phyloP scores from a whole-genome alignment of 2,113 vertebrate species.

The Orthonyx spaldingii region DNA sequence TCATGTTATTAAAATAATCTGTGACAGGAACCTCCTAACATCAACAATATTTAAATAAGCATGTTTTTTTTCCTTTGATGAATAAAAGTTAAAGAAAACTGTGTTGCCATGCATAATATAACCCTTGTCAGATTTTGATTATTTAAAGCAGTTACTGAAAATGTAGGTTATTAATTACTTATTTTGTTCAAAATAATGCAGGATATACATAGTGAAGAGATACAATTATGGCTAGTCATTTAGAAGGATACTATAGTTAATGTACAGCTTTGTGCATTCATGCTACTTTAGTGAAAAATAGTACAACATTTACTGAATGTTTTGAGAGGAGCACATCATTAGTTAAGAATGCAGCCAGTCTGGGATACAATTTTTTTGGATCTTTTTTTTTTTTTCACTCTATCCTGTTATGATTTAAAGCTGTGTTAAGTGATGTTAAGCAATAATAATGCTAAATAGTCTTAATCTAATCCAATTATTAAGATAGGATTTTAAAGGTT shows the following conservation, averaged over 20 bases:
- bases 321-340: background rate
- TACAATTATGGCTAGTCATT: background rate
- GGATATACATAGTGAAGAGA: background rate
- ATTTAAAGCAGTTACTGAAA: background rate
- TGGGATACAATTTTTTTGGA: background rate
- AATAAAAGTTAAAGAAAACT: background rate
- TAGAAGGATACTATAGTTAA: background rate
- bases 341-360: background rate
- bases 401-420: background rate
- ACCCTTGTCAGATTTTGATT: background rate
- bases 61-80: background rate
- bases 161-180: background rate
- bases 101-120: background rate
- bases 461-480: background rate
- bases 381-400: background rate
- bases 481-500: background rate
- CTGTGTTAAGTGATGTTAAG: background rate
- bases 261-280: background rate
- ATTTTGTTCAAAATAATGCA: background rate
- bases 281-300: background rate
- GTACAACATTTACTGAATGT: background rate
- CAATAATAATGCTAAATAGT: background rate
- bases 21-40: background rate
- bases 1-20: background rate
- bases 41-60: background rate